Percentiles rank a stretch among this genome's conserved stretches.
Conservation (phyloP, 1,140 invertebrate species). For the Sarcophaga bullata region DNA sequence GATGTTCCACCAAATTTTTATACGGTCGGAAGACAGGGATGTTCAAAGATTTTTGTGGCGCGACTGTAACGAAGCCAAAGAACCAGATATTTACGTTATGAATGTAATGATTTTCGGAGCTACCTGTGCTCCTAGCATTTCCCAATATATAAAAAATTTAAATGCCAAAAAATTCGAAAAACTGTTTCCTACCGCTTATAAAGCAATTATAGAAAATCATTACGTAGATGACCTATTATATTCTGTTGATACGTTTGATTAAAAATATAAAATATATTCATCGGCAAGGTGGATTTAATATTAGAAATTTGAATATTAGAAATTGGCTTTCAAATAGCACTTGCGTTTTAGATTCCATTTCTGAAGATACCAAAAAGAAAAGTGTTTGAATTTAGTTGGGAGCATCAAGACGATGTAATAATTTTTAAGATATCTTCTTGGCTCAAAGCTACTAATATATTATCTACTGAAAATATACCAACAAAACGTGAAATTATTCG, state of each 20-base stretch:
- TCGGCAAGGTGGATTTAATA: neutral
- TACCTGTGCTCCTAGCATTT: slow-evolving; percentile 45
- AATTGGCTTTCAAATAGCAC: neutral
- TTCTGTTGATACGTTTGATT: slow-evolving; percentile 49
- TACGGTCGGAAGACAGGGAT: slow-evolving; percentile 33
- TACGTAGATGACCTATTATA: neutral
- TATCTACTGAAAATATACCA: neutral
- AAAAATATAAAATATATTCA: neutral
- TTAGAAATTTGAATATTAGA: slow-evolving; percentile 1
- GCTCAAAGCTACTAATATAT: neutral
- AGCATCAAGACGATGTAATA: neutral
- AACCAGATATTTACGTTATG: slow-evolving; percentile 39
- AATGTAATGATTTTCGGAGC: slow-evolving; percentile 43
- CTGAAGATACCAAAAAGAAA: neutral
- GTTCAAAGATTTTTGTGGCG: slow-evolving; percentile 42
- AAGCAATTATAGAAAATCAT: slow-evolving; percentile 47
- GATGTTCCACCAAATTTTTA: slow-evolving; percentile 55
- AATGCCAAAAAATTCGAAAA: slow-evolving; percentile 47
- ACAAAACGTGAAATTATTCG: slow-evolving; percentile 30
- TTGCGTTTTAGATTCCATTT: slow-evolving; percentile 48
- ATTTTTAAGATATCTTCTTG: neutral
- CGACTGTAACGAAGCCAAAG: neutral
- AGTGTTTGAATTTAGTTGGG: neutral
- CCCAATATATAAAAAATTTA: slow-evolving; percentile 48
- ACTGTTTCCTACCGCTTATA: slow-evolving; percentile 47